Conservation (phyloP, 2,113 vertebrate genomes). For the Columba janthina region DNA sequence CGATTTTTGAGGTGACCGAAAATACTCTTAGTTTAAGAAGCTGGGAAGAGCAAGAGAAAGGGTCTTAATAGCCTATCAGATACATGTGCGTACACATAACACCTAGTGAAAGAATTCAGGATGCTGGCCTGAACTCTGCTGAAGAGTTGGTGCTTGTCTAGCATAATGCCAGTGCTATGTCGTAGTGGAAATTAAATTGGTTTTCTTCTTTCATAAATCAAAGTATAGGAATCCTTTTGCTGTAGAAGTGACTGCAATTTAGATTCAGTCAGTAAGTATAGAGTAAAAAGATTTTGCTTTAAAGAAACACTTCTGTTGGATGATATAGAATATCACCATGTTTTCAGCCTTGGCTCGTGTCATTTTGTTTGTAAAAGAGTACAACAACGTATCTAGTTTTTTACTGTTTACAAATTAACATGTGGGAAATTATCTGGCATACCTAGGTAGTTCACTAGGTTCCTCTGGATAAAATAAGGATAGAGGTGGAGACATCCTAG, state of each 20-base stretch:
- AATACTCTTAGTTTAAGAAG: neutral
- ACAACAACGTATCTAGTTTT: neutral
- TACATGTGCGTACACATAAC: neutral
- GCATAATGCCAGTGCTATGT: neutral
- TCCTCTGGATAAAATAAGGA: neutral
- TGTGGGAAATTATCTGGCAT: neutral
- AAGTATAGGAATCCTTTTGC: neutral
- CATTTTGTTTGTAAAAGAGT: neutral
- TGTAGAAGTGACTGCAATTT: neutral
- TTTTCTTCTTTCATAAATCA: neutral
- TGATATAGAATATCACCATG: neutral
- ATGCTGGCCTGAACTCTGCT: neutral
- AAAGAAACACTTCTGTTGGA: neutral
- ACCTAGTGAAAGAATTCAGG: neutral
- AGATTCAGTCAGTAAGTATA: neutral
- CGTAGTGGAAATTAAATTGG: neutral
- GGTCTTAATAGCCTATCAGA: neutral
- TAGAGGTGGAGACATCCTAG: neutral
- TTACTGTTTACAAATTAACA: neutral
- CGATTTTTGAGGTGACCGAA: neutral
- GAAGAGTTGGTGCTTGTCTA: neutral
- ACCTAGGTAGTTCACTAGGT: neutral
- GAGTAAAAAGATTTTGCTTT: neutral
- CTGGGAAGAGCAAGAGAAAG: neutral
- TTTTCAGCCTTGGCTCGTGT: neutral